phyloP scores from a whole-genome alignment of 30 jellyfish, hydroid and myxozoan species.

The Hydractinia echinata region DNA sequence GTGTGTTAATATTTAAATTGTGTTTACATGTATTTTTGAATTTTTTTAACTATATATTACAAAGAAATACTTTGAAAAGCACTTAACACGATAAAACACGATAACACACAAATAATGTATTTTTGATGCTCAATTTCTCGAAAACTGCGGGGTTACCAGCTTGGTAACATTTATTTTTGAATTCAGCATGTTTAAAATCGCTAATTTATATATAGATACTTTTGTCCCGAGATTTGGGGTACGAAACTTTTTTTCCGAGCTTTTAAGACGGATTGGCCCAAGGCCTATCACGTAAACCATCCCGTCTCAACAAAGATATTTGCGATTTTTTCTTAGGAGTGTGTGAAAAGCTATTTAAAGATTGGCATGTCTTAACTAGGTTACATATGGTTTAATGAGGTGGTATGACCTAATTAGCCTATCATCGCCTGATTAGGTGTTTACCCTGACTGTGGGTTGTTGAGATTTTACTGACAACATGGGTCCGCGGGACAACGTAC shows the following conservation, averaged over 20 bases:
- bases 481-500: too few relatives aligned
- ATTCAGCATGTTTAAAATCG: constrained; percentile 17
- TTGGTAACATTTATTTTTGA: constrained; percentile 19
- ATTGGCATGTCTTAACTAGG: too few relatives aligned
- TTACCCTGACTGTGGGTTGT: too few relatives aligned
- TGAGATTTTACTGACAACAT: too few relatives aligned
- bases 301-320: too few relatives aligned
- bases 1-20: not conserved
- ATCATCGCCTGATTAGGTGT: too few relatives aligned
- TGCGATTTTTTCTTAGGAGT: too few relatives aligned
- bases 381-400: too few relatives aligned
- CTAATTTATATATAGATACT: not conserved
- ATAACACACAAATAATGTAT: constrained; percentile 3
- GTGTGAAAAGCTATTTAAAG: too few relatives aligned
- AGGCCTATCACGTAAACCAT: too few relatives aligned
- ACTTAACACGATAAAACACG: constrained; percentile 17
- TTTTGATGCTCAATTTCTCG: constrained; percentile 7
- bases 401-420: too few relatives aligned
- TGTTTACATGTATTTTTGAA: not conserved
- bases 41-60: not conserved
- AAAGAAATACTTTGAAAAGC: not conserved
- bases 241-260: not conserved
- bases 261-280: constrained; percentile 1
- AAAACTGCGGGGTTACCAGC: constrained; percentile 4
- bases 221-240: constrained; percentile 15